Percentiles rank a stretch among this genome's conserved stretches.
phyloP scores from a whole-genome alignment of 2,797 vertebrate genomes.

The Peromyscus attwateri region DNA sequence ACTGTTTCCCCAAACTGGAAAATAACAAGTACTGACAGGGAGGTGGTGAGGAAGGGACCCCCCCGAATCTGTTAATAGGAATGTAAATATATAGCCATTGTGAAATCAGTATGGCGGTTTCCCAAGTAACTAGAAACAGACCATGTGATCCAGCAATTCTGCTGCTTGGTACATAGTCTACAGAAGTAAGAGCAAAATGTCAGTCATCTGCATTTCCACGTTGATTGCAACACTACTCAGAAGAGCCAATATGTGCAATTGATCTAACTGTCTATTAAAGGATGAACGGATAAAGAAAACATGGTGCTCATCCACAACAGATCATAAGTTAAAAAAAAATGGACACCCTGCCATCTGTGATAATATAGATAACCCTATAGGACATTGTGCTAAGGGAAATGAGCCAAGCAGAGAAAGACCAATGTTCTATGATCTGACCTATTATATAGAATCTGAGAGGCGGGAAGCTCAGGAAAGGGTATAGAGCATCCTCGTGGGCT shows the following conservation, averaged over 20 bases:
- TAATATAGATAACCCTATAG: not conserved
- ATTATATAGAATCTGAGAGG: not conserved
- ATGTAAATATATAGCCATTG: not conserved
- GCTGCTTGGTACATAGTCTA: not conserved
- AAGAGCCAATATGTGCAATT: not conserved
- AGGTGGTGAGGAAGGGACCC: not conserved
- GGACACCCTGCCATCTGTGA: not conserved
- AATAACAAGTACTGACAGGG: not conserved
- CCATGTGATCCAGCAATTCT: not conserved
- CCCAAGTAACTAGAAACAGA: not conserved
- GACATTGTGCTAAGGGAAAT: not conserved
- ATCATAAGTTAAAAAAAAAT: not conserved
- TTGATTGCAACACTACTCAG: not conserved
- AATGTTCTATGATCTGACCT: not conserved
- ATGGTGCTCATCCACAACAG: not conserved
- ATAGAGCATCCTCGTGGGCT: not conserved
- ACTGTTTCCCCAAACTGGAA: not conserved
- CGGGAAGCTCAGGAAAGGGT: no score
- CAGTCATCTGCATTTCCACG: not conserved
- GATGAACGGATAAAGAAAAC: constrained; percentile 5
- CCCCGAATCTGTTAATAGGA: not conserved
- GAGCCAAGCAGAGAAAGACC: not conserved
- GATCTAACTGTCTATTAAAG: not conserved
- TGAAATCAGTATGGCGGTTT: not conserved
- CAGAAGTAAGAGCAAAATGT: not conserved